These are phyloP conservation scores for Hydra vulgaris DNA, from an alignment of 30 jellyfish, hydroid and myxozoan species.

Conservation along the genomic window DNA sequence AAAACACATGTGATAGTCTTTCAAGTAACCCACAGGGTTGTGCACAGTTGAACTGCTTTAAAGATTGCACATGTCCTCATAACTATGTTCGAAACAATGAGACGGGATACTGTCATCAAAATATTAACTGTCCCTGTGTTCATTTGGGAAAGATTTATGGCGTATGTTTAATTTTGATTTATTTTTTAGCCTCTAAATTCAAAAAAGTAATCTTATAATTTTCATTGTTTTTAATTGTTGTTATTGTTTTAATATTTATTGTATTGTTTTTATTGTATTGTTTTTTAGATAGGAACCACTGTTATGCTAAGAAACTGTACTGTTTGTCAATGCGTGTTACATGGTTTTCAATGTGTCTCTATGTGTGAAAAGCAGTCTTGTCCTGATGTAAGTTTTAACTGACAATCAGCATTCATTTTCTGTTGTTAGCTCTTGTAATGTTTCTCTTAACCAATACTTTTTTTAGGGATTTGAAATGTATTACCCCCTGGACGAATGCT, in stretches of 20 bases:
- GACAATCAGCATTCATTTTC: no score
- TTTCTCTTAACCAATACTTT: not conserved
- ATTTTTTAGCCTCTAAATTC: not conserved
- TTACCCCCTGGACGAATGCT: constrained; percentile 26
- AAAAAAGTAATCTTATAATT: no score
- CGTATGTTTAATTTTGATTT: constrained; percentile 18
- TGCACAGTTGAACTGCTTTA: constrained; percentile 19
- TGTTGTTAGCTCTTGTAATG: no score
- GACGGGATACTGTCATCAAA: constrained; percentile 43
- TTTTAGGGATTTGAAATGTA: constrained; percentile 29
- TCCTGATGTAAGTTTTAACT: constrained; percentile 37
- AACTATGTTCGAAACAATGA: constrained; percentile 14
- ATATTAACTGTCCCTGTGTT: constrained; percentile 54
- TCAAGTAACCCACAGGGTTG: constrained; percentile 38
- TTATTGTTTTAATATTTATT: no score
- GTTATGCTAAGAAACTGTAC: constrained; percentile 35
- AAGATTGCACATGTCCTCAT: constrained; percentile 44
- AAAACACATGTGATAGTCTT: constrained; percentile 54
- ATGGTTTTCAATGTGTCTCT: constrained; percentile 45
- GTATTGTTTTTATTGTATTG: not conserved
- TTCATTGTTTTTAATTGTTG: no score
- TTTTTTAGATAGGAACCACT: constrained; percentile 23
- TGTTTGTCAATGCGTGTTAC: constrained; percentile 31
- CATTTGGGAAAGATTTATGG: constrained; percentile 26
- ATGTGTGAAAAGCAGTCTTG: constrained; percentile 36